Conservation (phyloP, 2,888 invertebrate genomes). For the Drosophila austrosaltans region DNA sequence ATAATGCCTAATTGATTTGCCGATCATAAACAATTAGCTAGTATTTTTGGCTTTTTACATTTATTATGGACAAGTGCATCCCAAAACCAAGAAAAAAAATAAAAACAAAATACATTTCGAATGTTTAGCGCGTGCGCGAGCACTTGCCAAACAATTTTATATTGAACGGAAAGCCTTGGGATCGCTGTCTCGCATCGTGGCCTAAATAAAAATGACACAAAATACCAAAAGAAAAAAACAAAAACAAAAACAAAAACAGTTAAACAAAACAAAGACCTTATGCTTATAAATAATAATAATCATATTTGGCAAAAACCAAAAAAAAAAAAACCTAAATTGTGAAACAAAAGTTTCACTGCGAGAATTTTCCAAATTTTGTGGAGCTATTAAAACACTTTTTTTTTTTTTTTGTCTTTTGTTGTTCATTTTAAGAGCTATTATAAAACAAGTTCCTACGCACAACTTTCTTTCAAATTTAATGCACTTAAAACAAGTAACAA, state of each 20-base stretch:
- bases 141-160: constrained; percentile 67
- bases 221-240: constrained; percentile 13
- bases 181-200: constrained; percentile 47
- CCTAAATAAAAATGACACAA: constrained; percentile 66
- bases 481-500: constrained; percentile 40
- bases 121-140: constrained; percentile 65
- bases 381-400: constrained; percentile 57
- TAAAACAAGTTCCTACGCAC: constrained; percentile 47
- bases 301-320: constrained; percentile 38
- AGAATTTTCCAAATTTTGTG: constrained; percentile 34
- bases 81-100: constrained; percentile 28
- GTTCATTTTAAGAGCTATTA: constrained; percentile 28
- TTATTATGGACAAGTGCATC: constrained; percentile 58
- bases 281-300: constrained; percentile 60
- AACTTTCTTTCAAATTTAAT: constrained; percentile 61
- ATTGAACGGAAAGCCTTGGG: constrained; percentile 61
- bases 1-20: constrained; percentile 68
- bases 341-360: constrained; percentile 63
- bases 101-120: constrained; percentile 55
- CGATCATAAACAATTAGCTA: constrained; percentile 45
- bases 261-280: constrained; percentile 27
- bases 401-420: constrained; percentile 20
- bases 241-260: neutral
- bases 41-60: constrained; percentile 20
- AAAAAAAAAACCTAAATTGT: constrained; percentile 41